Conservation (phyloP, 2,113 vertebrate genomes). For the Brachyhypopomus occidentalis region DNA sequence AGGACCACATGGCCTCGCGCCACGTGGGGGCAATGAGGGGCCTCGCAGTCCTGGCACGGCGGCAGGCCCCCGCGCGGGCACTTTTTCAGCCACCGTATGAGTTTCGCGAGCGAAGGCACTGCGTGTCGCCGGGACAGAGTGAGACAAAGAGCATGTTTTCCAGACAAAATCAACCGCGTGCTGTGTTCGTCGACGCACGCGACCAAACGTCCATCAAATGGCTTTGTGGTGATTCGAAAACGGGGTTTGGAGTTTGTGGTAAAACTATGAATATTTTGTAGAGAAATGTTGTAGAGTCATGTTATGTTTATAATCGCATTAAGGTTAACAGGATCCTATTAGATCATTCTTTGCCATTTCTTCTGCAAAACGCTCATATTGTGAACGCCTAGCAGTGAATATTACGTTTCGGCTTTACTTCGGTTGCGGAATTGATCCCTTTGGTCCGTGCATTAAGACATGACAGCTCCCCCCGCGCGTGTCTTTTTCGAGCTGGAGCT, state of each 20-base stretch:
- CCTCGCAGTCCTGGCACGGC: conserved; percentile 65
- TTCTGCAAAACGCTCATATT: too few relatives aligned
- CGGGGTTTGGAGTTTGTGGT: too few relatives aligned
- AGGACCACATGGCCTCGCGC: conserved; percentile 83
- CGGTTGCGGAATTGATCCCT: conserved; percentile 49
- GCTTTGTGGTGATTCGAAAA: too few relatives aligned
- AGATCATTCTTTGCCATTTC: neutral
- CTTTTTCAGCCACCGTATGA: conserved; percentile 58
- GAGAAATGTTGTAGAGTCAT: too few relatives aligned
- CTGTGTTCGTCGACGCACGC: neutral
- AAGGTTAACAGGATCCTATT: conserved; percentile 7
- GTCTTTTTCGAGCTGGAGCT: conserved; percentile 75
- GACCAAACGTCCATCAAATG: neutral
- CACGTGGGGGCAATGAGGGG: conserved; percentile 78
- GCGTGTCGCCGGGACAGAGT: conserved; percentile 40
- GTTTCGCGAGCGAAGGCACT: conserved; percentile 53
- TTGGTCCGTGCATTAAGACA: conserved; percentile 65
- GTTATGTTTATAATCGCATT: too few relatives aligned
- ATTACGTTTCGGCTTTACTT: conserved; percentile 35
- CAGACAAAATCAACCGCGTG: conserved; percentile 22
- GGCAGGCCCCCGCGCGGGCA: conserved; percentile 49
- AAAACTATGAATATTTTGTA: too few relatives aligned
- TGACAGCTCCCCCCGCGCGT: conserved; percentile 69
- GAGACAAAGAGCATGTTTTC: conserved; percentile 54
- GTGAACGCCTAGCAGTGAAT: conserved; percentile 30